Conservation (phyloP, 2,113 vertebrate species). For the Hydrochoerus hydrochaeris region DNA sequence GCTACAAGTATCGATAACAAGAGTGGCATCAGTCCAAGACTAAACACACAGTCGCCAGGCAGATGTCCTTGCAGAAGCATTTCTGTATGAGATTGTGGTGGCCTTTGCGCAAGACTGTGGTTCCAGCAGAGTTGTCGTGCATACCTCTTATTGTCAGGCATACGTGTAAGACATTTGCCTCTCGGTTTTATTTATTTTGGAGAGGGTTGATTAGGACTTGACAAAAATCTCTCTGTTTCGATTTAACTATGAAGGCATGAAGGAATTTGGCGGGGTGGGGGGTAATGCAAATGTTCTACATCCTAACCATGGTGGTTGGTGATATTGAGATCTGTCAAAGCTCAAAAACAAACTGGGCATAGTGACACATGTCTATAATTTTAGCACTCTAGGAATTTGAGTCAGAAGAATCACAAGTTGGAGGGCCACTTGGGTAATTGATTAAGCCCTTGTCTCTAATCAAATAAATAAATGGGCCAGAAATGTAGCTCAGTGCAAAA, state of each 20-base stretch:
- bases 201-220: background rate
- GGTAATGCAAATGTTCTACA: background rate
- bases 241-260: background rate
- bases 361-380: background rate
- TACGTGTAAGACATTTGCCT: background rate
- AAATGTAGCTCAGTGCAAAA: background rate
- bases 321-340: background rate
- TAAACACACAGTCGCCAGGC: conserved; percentile 25
- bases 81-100: background rate
- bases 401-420: background rate
- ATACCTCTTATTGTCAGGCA: background rate
- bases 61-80: background rate
- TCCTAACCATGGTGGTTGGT: background rate
- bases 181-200: background rate
- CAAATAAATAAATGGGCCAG: background rate
- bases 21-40: background rate
- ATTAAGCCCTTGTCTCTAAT: background rate
- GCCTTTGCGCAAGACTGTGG: background rate
- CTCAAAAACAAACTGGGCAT: background rate
- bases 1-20: conserved; percentile 20
- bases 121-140: background rate
- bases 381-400: background rate
- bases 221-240: background rate
- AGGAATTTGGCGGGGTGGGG: background rate
- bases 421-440: background rate